These are phyloP conservation scores for Nephrocerus scutellatus DNA, from an alignment of 2,888 invertebrate species.

Conservation along the genomic window DNA sequence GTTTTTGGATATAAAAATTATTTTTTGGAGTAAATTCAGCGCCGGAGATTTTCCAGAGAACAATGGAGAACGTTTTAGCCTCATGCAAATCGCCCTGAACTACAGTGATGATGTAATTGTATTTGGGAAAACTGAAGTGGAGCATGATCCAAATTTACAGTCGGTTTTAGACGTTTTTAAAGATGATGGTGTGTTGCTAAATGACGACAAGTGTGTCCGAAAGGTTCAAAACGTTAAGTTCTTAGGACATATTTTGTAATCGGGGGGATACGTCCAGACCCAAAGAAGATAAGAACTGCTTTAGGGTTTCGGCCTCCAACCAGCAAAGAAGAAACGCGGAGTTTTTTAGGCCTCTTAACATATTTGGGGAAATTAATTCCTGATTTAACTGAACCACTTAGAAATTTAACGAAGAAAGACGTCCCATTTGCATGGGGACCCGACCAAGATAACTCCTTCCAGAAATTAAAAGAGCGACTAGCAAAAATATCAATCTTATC, in stretches of 20 bases:
- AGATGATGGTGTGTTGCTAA: slow-evolving; percentile 22
- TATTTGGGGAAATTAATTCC: slow-evolving; percentile 21
- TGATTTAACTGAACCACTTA: slow-evolving; percentile 18
- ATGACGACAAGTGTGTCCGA: slow-evolving; percentile 24
- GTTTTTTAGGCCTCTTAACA: slow-evolving; percentile 17
- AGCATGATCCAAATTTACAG: slow-evolving; percentile 28
- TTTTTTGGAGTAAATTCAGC: slow-evolving; percentile 36
- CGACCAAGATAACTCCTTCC: slow-evolving; percentile 15
- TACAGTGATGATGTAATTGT: slow-evolving; percentile 23
- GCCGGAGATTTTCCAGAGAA: slow-evolving; percentile 21
- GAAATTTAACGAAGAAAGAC: slow-evolving; percentile 14
- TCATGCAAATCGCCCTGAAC: slow-evolving; percentile 27
- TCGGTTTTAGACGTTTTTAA: slow-evolving; percentile 19
- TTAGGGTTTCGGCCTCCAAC: slow-evolving; percentile 14
- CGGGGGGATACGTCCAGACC: slow-evolving; percentile 17
- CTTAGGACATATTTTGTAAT: slow-evolving; percentile 3
- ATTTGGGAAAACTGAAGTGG: slow-evolving; percentile 23
- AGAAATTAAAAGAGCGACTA: slow-evolving; percentile 12
- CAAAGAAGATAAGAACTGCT: slow-evolving; percentile 21
- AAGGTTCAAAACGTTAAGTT: slow-evolving; percentile 4
- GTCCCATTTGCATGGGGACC: slow-evolving; percentile 17
- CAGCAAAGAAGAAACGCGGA: slow-evolving; percentile 16
- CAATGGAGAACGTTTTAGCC: slow-evolving; percentile 27
- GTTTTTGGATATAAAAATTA: slow-evolving; percentile 31
- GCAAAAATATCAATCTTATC: slow-evolving; percentile 16